Evolutionary conservation across 2,888 invertebrate species (phyloP), one percentile per base, ranked within the genome.

Genomic region (Meghimatium bilineatum): DNA sequence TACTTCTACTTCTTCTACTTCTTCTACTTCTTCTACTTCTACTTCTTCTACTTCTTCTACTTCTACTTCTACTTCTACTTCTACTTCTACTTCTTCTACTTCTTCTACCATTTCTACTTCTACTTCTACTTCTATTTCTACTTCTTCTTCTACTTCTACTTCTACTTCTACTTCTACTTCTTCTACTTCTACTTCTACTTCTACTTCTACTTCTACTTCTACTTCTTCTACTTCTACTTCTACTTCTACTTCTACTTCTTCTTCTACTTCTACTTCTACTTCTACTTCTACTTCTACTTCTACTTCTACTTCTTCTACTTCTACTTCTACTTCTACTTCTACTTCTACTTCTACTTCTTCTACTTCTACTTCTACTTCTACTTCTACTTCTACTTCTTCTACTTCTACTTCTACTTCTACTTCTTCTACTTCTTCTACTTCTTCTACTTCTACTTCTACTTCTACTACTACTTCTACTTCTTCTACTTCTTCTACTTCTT

Each of bases 321-420:
- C 34, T 69, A 36, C 69, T 34, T 10, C 34, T 69, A 3, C 69
- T 34, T 36, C 69, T 69, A 20, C 34, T 36, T 34, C 69, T 69
- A 14, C 34, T 69, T 5, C 69, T 69, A 69, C 69, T 34, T 34
- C 69, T 34, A 36, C 69, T 67, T 20, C 79, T 32, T 32, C 66
- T 38, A 26, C n/a, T 67, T 17, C 66, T 29, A 66, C 66, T 44
- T 6, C 60, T 36, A 36, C 32, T 38, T 63, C n/a, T 49, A 36
- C 29, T 52, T 29, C 26, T 49, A 6, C 52, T 49, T 23, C 52
- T 52, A 34, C 56, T 56, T n/a, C 34, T 49, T 34, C 52, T 76
- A 23, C 56, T 76, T 17, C 56, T 76, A 67, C 67, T 67, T 10
- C 67, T 67, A 32, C 67, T 67, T 32, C 67, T 67, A 17, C 67